These are phyloP conservation scores for Horisme vitalbata DNA, from an alignment of 2,888 invertebrate genomes.

Conservation along the genomic window DNA sequence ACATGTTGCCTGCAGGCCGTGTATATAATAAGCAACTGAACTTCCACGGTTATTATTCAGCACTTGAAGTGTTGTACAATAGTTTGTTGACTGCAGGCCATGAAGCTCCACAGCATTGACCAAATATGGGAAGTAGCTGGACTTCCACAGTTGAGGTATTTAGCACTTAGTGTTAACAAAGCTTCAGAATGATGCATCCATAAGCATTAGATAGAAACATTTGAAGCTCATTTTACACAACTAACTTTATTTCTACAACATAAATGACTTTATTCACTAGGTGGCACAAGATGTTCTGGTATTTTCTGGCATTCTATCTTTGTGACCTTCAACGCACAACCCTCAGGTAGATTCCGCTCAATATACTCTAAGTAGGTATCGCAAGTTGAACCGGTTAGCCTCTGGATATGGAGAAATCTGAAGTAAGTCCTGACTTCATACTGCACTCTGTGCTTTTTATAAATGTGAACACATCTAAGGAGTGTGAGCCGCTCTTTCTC, in stretches of 20 bases:
- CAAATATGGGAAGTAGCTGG: too few relatives aligned
- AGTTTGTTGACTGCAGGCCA: too few relatives aligned
- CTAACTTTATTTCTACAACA: slow-evolving; percentile 44
- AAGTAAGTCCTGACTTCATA: slow-evolving; percentile 98
- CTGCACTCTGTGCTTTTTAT: slow-evolving; percentile 96
- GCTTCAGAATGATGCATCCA: too few relatives aligned
- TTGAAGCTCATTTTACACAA: slow-evolving; percentile 6
- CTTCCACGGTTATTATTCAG: too few relatives aligned
- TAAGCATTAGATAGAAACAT: too few relatives aligned
- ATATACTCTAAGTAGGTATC: slow-evolving; percentile 98
- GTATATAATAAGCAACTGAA: too few relatives aligned
- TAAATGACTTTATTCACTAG: slow-evolving; percentile 43
- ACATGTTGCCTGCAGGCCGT: too few relatives aligned
- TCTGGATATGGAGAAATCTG: slow-evolving; percentile 90
- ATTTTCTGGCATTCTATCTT: slow-evolving; percentile 85
- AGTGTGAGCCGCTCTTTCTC: slow-evolving; percentile 90
- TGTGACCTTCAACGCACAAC: slow-evolving; percentile 95
- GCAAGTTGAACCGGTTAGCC: slow-evolving; percentile 96
- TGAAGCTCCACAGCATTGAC: too few relatives aligned
- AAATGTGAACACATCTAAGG: slow-evolving; percentile 93
- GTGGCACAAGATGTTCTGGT: slow-evolving; percentile 80
- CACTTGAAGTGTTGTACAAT: too few relatives aligned
- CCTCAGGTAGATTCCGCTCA: slow-evolving; percentile 98
- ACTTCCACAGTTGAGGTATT: too few relatives aligned
- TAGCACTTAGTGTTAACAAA: too few relatives aligned